Evolutionary conservation across 2,888 invertebrate genomes (phyloP).

Genomic region (Trilocha varians): DNA sequence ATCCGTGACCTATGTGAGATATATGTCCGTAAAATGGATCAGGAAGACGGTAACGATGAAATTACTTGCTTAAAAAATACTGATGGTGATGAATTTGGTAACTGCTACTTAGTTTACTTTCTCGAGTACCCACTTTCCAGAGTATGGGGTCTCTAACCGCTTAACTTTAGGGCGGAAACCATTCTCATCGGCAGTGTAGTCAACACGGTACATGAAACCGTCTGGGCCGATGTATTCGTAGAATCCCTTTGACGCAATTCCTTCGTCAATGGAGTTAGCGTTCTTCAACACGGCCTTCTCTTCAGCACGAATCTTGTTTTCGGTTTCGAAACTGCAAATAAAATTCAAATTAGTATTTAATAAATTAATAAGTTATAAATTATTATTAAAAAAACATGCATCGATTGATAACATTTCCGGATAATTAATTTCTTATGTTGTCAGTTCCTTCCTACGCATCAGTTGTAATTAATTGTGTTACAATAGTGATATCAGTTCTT

Average conservation of each 20-base stretch:
- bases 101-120: slow-evolving; percentile 60
- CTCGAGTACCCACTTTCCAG: slow-evolving; percentile 64
- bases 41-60: slow-evolving; percentile 15
- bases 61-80: slow-evolving; percentile 52
- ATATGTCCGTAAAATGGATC: slow-evolving; percentile 25
- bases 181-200: slow-evolving; percentile 68
- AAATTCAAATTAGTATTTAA: slow-evolving; percentile 8
- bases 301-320: slow-evolving; percentile 69
- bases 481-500: slow-evolving; percentile 6
- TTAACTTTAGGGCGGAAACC: slow-evolving; percentile 63
- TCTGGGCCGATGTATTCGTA: slow-evolving; percentile 71
- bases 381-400: neutral
- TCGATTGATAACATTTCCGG: neutral
- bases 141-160: slow-evolving; percentile 62
- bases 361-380: neutral
- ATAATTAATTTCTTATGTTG: neutral
- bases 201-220: slow-evolving; percentile 66
- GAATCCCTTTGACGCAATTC: slow-evolving; percentile 64
- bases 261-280: slow-evolving; percentile 61
- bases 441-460: neutral
- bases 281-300: slow-evolving; percentile 67
- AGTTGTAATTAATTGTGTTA: neutral
- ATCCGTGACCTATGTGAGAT: slow-evolving; percentile 32
- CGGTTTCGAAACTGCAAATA: slow-evolving; percentile 62
- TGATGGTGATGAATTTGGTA: slow-evolving; percentile 44